Conservation (phyloP, 2,113 vertebrate species). For the Syrmaticus mikado region DNA sequence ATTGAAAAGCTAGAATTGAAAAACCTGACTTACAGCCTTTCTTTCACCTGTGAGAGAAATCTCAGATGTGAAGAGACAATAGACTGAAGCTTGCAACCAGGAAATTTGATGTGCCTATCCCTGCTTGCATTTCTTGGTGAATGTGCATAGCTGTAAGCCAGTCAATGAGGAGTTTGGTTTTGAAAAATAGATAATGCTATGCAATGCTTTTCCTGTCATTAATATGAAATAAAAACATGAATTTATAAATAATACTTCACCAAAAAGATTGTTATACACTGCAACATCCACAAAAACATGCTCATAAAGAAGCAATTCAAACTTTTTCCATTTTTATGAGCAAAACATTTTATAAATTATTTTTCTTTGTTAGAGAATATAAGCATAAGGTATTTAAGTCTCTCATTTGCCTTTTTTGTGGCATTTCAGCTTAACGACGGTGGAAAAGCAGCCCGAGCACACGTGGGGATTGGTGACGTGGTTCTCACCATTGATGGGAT, state of each 20-base stretch:
- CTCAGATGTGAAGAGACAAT: background rate
- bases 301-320: background rate
- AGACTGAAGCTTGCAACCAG: background rate
- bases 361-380: background rate
- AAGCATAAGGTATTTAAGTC: background rate
- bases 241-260: background rate
- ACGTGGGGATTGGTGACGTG: conserved; percentile 89
- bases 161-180: background rate
- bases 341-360: background rate
- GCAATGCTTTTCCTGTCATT: background rate
- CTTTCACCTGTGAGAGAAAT: background rate
- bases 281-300: background rate
- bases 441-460: conserved; percentile 90
- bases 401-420: background rate
- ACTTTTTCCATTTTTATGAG: background rate
- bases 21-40: background rate
- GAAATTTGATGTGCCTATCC: background rate
- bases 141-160: background rate
- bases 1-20: background rate
- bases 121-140: background rate
- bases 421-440: conserved; percentile 87
- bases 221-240: background rate
- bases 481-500: conserved; percentile 94
- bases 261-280: background rate
- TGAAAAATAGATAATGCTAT: background rate